Conservation (phyloP, 2,888 invertebrate genomes). For the Chrysotoxum bicinctum region DNA sequence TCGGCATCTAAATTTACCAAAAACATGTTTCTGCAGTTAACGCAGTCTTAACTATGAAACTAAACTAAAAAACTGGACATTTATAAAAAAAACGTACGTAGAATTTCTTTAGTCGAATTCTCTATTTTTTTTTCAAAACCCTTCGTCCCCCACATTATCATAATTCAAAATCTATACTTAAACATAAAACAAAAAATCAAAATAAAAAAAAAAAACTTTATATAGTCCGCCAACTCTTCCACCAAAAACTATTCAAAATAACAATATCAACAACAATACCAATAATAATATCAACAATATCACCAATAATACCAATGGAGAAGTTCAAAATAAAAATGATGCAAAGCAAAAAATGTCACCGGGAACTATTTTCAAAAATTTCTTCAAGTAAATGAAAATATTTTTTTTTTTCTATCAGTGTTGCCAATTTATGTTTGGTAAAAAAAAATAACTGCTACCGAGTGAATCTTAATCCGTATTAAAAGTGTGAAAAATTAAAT, state of each 20-base stretch:
- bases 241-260: conserved; percentile 62
- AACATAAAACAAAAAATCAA: not conserved
- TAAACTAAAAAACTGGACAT: no score
- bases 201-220: conserved; percentile 37
- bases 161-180: conserved; percentile 19
- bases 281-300: conserved; percentile 69
- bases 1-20: no score
- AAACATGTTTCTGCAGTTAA: no score
- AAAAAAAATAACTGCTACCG: not conserved
- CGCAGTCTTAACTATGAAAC: no score
- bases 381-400: conserved; percentile 92
- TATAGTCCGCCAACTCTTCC: conserved; percentile 67
- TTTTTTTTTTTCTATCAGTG: conserved; percentile 30
- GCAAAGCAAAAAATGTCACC: conserved; percentile 89
- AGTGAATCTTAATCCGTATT: not conserved
- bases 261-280: conserved; percentile 67
- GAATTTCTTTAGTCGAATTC: conserved; percentile 28
- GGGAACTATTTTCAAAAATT: conserved; percentile 96
- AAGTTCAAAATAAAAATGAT: conserved; percentile 73
- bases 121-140: not conserved
- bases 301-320: conserved; percentile 74
- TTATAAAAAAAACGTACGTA: no score
- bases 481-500: not conserved
- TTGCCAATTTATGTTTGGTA: conserved; percentile 25
- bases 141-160: not conserved